Evolutionary conservation across 2,797 vertebrate species (phyloP).

Genomic region (Rhinella marina): DNA sequence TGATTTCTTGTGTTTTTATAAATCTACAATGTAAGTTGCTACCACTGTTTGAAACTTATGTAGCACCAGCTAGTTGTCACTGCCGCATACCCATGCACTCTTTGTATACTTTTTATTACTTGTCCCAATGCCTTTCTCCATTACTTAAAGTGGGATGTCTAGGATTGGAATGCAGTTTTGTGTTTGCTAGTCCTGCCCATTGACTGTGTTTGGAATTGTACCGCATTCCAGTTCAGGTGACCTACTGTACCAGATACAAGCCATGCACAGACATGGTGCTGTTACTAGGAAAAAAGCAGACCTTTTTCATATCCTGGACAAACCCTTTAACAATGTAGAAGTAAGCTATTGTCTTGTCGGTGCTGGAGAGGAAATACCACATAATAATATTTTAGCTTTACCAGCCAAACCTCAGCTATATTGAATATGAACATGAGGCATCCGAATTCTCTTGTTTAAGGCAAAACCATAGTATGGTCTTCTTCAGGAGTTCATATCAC

Average conservation of each 20-base stretch:
- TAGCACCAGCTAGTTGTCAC: conserved; percentile 39
- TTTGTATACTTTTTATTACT: neutral
- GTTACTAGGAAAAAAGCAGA: neutral
- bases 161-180: neutral
- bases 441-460: neutral
- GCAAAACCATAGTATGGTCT: neutral
- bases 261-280: neutral
- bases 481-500: neutral
- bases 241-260: neutral
- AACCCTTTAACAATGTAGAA: too few species aligned
- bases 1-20: neutral
- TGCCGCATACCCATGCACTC: conserved; percentile 5
- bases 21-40: neutral
- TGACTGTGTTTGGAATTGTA: neutral
- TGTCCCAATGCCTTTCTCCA: neutral
- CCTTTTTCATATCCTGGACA: neutral
- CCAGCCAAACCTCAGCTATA: neutral
- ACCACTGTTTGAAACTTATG: neutral
- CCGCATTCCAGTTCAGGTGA: neutral
- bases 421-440: neutral
- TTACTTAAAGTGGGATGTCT: neutral
- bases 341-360: neutral
- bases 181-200: neutral
- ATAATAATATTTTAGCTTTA: neutral
- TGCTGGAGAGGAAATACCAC: conserved; percentile 22